Conservation (phyloP, 2,113 vertebrate genomes). For the Noturus placidus region DNA sequence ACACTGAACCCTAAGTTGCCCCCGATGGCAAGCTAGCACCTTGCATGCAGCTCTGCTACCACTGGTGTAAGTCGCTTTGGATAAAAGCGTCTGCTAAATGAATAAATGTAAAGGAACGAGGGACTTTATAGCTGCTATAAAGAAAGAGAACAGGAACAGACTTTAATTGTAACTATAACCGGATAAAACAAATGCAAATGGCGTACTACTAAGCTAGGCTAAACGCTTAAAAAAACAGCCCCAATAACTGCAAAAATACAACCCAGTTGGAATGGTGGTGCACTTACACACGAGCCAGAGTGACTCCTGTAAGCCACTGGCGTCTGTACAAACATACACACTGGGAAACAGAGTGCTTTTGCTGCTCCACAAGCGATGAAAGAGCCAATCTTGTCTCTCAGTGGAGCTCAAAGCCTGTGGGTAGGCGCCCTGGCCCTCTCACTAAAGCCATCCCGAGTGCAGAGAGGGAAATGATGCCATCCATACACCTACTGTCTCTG, state of each 20-base stretch:
- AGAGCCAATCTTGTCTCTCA: not conserved
- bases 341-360: not conserved
- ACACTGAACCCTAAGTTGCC: too few relatives aligned
- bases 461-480: slow-evolving; percentile 29
- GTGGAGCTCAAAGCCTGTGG: slow-evolving; percentile 4
- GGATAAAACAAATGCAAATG: not conserved
- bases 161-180: too few relatives aligned
- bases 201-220: not conserved
- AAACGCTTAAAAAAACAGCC: not conserved
- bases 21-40: too few relatives aligned
- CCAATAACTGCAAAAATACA: not conserved
- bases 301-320: not conserved
- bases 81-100: too few relatives aligned
- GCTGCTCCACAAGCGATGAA: not conserved
- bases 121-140: not conserved
- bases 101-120: too few relatives aligned
- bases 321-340: slow-evolving; percentile 14
- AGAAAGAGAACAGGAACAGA: not conserved
- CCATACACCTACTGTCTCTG: slow-evolving; percentile 1
- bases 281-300: not conserved
- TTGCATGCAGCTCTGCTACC: too few relatives aligned
- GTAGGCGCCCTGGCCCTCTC: slow-evolving; percentile 33
- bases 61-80: too few relatives aligned
- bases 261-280: not conserved
- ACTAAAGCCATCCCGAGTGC: slow-evolving; percentile 29